Conservation (phyloP, 2,797 vertebrate species). For the Rhinichthys osculus region DNA sequence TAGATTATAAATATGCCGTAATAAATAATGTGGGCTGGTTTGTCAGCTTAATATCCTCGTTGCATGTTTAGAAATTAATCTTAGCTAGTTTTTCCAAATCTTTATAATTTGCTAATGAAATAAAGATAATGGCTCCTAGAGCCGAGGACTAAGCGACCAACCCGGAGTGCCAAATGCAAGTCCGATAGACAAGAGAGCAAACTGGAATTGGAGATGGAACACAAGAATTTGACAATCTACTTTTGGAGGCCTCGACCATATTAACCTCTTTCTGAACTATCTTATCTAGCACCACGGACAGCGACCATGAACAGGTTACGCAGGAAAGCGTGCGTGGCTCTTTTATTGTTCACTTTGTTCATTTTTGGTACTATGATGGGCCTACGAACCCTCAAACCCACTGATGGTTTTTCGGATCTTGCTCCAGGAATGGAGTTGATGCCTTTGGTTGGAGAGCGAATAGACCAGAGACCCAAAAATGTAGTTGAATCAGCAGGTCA, state of each 20-base stretch:
- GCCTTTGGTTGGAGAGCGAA: slow-evolving; percentile 75
- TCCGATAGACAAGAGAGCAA: not conserved
- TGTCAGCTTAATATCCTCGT: not conserved
- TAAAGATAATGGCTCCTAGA: not conserved
- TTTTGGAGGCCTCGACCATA: not conserved
- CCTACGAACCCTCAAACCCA: slow-evolving; percentile 85
- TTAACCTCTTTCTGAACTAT: not conserved
- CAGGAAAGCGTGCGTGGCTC: slow-evolving; percentile 84
- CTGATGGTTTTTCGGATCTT: slow-evolving; percentile 83
- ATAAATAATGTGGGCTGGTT: not conserved
- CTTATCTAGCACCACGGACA: slow-evolving; percentile 48
- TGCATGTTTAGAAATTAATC: not conserved
- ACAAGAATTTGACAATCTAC: not conserved
- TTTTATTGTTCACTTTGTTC: slow-evolving; percentile 88
- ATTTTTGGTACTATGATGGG: slow-evolving; percentile 90
- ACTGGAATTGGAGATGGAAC: slow-evolving; percentile 3
- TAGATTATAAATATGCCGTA: not conserved
- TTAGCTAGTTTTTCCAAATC: not conserved
- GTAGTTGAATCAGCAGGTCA: slow-evolving; percentile 73
- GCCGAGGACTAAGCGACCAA: not conserved
- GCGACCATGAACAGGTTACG: slow-evolving; percentile 83
- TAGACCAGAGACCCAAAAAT: slow-evolving; percentile 76
- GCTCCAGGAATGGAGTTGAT: slow-evolving; percentile 80
- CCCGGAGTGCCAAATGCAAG: not conserved
- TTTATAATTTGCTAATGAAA: not conserved